Evolutionary conservation across 1,140 invertebrate genomes (phyloP).

Genomic region (Pseudachorutes palmiensis): DNA sequence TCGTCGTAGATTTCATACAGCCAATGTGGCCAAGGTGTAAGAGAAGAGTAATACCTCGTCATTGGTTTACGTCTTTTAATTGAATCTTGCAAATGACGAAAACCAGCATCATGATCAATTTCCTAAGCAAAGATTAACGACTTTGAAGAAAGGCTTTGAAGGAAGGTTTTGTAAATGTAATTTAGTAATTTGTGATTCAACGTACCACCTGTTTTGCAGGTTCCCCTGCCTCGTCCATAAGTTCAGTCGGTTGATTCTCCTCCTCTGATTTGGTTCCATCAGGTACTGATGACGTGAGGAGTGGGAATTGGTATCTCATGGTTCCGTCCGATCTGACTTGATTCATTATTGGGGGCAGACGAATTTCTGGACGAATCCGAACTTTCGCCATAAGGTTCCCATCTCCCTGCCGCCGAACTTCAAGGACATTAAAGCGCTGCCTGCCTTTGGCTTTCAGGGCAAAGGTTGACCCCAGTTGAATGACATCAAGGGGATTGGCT

Average conservation of each 20-base stretch:
- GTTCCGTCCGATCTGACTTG: slow-evolving; percentile 44
- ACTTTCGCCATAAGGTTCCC: slow-evolving; percentile 52
- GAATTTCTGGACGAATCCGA: slow-evolving; percentile 57
- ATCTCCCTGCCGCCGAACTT: slow-evolving; percentile 45
- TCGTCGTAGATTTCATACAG: slow-evolving; percentile 63
- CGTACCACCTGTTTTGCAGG: too few relatives aligned
- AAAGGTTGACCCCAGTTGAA: slow-evolving; percentile 39
- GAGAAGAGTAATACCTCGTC: slow-evolving; percentile 18
- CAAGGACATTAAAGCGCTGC: slow-evolving; percentile 56
- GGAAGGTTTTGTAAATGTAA: too few relatives aligned
- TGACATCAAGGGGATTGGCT: background rate
- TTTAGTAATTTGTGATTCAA: too few relatives aligned
- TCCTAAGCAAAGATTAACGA: too few relatives aligned
- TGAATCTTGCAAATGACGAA: too few relatives aligned
- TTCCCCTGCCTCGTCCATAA: background rate
- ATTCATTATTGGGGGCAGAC: slow-evolving; percentile 47
- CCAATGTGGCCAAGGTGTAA: slow-evolving; percentile 49
- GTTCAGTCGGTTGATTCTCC: background rate
- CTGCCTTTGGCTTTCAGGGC: slow-evolving; percentile 55
- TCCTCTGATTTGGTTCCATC: too few relatives aligned
- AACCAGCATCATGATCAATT: too few relatives aligned
- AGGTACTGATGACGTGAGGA: slow-evolving; percentile 1
- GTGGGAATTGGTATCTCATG: slow-evolving; percentile 43
- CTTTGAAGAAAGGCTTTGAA: too few relatives aligned
- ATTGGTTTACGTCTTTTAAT: background rate